Evolutionary conservation across 2,113 vertebrate genomes (phyloP).

Genomic region (Pionites leucogaster): DNA sequence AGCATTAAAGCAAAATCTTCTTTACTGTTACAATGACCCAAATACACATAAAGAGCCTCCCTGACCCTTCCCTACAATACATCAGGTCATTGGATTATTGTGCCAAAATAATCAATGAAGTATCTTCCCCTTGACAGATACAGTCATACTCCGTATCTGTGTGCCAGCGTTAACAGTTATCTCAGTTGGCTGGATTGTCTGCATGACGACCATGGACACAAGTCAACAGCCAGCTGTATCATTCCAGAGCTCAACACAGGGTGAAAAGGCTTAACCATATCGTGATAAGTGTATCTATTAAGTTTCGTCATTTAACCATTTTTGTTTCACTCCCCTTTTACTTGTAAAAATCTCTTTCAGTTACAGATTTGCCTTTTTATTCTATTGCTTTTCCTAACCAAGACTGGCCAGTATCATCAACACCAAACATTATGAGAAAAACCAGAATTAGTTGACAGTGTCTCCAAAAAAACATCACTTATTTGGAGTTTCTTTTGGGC

Average conservation of each 20-base stretch:
- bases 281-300: not conserved
- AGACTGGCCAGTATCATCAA: not conserved
- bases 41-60: not conserved
- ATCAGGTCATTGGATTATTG: not conserved
- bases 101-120: slow-evolving; percentile 42
- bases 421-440: not conserved
- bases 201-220: not conserved
- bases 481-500: not conserved
- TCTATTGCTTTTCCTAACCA: not conserved
- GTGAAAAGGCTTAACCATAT: not conserved
- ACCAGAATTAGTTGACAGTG: not conserved
- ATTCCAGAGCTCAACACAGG: not conserved
- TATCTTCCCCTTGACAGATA: slow-evolving; percentile 48
- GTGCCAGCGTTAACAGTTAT: slow-evolving; percentile 25
- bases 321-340: not conserved
- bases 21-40: slow-evolving; percentile 32
- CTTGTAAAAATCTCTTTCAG: not conserved
- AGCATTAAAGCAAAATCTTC: slow-evolving; percentile 5
- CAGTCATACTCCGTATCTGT: not conserved
- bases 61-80: not conserved
- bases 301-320: not conserved
- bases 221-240: not conserved
- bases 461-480: not conserved
- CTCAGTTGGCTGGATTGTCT: not conserved
- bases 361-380: not conserved